These are phyloP conservation scores for Nematostella vectensis DNA, from an alignment of 92 coral and sea anemone species.

Conservation along the genomic window DNA sequence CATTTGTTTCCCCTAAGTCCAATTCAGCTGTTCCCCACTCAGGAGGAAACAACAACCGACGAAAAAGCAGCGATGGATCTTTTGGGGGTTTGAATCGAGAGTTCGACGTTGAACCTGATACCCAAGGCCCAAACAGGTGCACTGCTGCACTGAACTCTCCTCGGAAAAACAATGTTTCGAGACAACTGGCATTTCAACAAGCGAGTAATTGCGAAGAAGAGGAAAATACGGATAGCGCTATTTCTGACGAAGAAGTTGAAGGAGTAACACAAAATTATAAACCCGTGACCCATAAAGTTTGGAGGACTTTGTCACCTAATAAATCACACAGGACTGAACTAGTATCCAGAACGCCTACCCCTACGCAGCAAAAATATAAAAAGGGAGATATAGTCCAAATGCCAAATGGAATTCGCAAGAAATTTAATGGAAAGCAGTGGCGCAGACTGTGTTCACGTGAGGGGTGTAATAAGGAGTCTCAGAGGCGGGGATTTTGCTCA, in stretches of 20 bases:
- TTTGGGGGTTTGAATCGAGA: background rate
- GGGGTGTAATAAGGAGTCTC: constrained; percentile 90
- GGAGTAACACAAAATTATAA: constrained; percentile 31
- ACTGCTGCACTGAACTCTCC: constrained; percentile 5
- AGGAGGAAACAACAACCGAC: constrained; percentile 3
- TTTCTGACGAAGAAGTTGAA: constrained; percentile 87
- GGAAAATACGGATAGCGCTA: constrained; percentile 90
- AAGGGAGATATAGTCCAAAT: constrained; percentile 94
- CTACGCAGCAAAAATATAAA: constrained; percentile 91
- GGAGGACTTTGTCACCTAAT: constrained; percentile 22
- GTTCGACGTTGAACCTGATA: background rate
- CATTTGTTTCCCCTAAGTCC: constrained; percentile 25
- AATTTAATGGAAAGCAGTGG: constrained; percentile 98
- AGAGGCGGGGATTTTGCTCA: constrained; percentile 93
- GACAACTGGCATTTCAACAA: constrained; percentile 61
- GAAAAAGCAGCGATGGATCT: constrained; percentile 8
- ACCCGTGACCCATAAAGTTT: constrained; percentile 17
- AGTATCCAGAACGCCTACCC: constrained; percentile 69
- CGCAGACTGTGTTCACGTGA: constrained; percentile 88
- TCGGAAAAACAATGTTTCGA: constrained; percentile 32
- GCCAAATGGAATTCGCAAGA: constrained; percentile 92
- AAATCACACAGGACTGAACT: constrained; percentile 35
- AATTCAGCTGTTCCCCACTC: constrained; percentile 2
- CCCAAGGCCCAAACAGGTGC: constrained; percentile 1
- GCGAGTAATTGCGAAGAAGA: constrained; percentile 25